Evolutionary conservation across 1,140 invertebrate species (phyloP), one percentile per base, ranked within the genome.

Genomic region (Ericerus pela): DNA sequence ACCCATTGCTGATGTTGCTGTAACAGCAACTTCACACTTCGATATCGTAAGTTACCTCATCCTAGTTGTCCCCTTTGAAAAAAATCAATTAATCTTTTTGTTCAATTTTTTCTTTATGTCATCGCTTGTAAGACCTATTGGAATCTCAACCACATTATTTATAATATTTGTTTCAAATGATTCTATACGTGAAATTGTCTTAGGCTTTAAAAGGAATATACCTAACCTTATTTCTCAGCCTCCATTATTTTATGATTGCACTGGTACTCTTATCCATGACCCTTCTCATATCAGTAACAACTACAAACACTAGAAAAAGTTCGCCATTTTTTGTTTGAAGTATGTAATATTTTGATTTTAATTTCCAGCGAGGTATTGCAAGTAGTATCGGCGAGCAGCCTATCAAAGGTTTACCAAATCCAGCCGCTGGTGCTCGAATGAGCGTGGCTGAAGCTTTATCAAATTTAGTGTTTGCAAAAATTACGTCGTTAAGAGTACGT

Each of bases 341-440:
- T 30, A 47, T 5, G 51, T 51, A 24, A 10, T 51, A 20, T 41
- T 52, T 55, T 41, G 36, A 26, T 57, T 58, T 11, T 55, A 27
- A 53, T 18, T 59, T 57, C 64, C 67, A 27, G 79, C 75, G 81
- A 55, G 95, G 95, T 18, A 82, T 87, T 2, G 94, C 93, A 1
- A 94, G 88, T 0, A 84, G 91, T 0, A 94, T 98, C 61, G 95
- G 95, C 33, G 94, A 96, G 62, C 95, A 98, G 68, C 94, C 94
- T 30, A 83, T 97, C 57, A 97, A 96, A 73, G 89, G 88, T 0
- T 69, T 96, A 0, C 67, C 96, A 0, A 72, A 82, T 70, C 76
- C 88, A 1, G 76, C 72, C 6, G 82, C 84, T 30, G 93, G 92
- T 60, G 93, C 92, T 0, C 75, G 93, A 61, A 84, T 98, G 83